phyloP scores from a whole-genome alignment of 2,888 invertebrate genomes.

The Liposcelis brunnea region DNA sequence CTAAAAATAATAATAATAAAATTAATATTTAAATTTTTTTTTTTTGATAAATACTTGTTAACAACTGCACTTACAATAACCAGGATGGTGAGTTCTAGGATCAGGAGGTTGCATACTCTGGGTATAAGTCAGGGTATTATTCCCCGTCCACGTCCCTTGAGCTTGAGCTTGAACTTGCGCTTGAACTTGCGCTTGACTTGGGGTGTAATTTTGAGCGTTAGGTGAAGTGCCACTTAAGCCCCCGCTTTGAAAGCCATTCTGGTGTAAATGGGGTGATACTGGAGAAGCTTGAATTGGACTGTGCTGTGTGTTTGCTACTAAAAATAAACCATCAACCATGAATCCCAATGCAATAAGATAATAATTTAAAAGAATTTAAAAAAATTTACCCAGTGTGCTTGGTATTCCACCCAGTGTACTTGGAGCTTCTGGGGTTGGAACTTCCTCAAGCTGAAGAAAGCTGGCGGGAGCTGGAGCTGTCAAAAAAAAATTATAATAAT shows the following conservation, averaged over 20 bases:
- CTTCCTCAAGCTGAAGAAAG: no score
- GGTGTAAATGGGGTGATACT: constrained; percentile 13
- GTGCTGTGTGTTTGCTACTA: constrained; percentile 28
- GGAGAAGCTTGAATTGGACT: constrained; percentile 18
- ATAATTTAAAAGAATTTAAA: no score
- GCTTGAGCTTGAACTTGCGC: constrained; percentile 32
- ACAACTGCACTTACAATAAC: constrained; percentile 38
- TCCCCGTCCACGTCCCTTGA: constrained; percentile 69
- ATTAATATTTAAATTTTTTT: neutral
- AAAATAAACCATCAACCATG: constrained; percentile 22
- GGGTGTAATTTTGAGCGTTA: constrained; percentile 17
- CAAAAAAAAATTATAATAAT: no score
- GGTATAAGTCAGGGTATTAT: constrained; percentile 81
- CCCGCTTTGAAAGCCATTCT: constrained; percentile 14
- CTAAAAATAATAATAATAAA: no score
- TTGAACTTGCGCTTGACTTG: constrained; percentile 22
- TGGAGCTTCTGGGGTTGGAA: no score
- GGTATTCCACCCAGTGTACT: no score
- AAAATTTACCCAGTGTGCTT: no score
- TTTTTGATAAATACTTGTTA: no score
- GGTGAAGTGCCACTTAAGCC: no score
- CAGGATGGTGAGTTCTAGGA: constrained; percentile 40
- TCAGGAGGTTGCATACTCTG: constrained; percentile 71
- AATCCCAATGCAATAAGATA: no score
- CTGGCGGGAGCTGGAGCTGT: no score